Conservation (phyloP, 2,113 vertebrate species). For the Entosphenus tridentatus region DNA sequence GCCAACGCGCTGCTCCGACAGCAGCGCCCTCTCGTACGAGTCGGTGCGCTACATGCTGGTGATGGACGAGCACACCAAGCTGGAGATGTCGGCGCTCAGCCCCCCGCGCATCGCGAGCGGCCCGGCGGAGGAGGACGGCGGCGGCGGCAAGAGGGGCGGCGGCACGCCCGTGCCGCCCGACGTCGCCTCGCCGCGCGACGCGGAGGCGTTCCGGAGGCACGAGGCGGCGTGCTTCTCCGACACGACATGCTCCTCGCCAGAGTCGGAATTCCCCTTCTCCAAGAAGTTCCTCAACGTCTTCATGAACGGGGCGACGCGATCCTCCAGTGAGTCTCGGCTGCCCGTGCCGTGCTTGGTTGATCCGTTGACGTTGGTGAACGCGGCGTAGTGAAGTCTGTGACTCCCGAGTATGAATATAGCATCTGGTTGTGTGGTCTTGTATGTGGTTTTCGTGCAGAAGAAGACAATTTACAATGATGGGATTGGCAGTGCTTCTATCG, state of each 20-base stretch:
- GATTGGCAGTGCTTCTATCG: too few species aligned
- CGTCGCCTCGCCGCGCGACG: slow-evolving; percentile 67
- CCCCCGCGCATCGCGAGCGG: slow-evolving; percentile 24
- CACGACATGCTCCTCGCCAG: slow-evolving; percentile 40
- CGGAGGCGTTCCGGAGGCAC: slow-evolving; percentile 33
- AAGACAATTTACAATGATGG: too few species aligned
- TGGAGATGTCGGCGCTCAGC: slow-evolving; percentile 29
- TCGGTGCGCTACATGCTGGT: slow-evolving; percentile 89
- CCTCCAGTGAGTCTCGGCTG: slow-evolving; percentile 61
- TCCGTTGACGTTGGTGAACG: neutral
- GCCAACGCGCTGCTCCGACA: slow-evolving; percentile 64
- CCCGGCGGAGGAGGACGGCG: slow-evolving; percentile 64
- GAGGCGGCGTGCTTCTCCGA: slow-evolving; percentile 53
- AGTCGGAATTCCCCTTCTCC: slow-evolving; percentile 61
- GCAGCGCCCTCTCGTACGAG: slow-evolving; percentile 78
- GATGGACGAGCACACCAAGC: slow-evolving; percentile 74
- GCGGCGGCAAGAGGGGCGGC: slow-evolving; percentile 80
- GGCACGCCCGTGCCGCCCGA: slow-evolving; percentile 87
- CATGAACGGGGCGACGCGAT: slow-evolving; percentile 71
- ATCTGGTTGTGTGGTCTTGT: too few species aligned
- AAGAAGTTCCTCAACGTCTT: slow-evolving; percentile 97
- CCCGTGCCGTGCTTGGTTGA: neutral
- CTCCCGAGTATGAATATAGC: too few species aligned
- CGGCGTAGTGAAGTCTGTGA: neutral
- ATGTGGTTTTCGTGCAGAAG: too few species aligned